Evolutionary conservation across 2,888 invertebrate genomes (phyloP).

Genomic region (Pomacea canaliculata): DNA sequence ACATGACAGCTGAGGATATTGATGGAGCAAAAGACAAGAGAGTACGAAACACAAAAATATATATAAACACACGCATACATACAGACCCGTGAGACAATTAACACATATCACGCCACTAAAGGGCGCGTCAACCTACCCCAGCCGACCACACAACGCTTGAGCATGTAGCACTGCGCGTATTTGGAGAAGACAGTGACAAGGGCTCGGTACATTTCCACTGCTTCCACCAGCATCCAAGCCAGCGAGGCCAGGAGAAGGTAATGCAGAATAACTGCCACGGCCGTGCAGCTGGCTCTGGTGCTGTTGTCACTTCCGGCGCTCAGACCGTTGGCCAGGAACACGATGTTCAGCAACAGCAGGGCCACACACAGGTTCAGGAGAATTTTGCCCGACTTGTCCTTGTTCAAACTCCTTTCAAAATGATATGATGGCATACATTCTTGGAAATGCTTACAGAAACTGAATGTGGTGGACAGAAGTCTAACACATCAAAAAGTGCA

Average conservation of each 20-base stretch:
- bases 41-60: too few relatives aligned
- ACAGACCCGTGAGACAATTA: too few relatives aligned
- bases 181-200: conserved; percentile 73
- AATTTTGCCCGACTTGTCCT: conserved; percentile 72
- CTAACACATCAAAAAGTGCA: too few relatives aligned
- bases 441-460: too few relatives aligned
- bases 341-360: conserved; percentile 70
- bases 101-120: neutral
- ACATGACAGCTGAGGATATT: too few relatives aligned
- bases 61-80: too few relatives aligned
- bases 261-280: conserved; percentile 69
- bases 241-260: conserved; percentile 71
- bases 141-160: conserved; percentile 70
- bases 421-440: too few relatives aligned
- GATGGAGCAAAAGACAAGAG: too few relatives aligned
- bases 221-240: conserved; percentile 72
- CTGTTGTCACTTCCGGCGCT: conserved; percentile 39
- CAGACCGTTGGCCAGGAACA: conserved; percentile 68
- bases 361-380: conserved; percentile 71
- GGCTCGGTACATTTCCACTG: conserved; percentile 72
- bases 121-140: conserved; percentile 68
- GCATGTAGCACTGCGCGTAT: conserved; percentile 71
- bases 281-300: conserved; percentile 65
- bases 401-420: conserved; percentile 67
- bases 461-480: too few relatives aligned